Percentiles rank a stretch among this genome's conserved stretches.
Evolutionary conservation across 2,113 vertebrate species (phyloP).

Genomic region (Paramisgurnus dabryanus): DNA sequence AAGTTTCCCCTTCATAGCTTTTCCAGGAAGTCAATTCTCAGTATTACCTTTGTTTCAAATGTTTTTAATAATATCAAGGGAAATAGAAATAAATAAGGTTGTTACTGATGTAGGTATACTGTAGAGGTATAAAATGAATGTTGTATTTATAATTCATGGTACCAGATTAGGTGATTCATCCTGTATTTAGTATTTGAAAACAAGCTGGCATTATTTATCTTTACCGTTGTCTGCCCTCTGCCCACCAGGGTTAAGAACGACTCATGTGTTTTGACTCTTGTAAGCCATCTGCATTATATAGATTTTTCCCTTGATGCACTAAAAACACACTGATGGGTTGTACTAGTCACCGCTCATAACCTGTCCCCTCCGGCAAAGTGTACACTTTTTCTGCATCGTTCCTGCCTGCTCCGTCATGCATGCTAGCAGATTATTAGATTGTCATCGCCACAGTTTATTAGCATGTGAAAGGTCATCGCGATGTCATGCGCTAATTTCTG

Average conservation of each 20-base stretch:
- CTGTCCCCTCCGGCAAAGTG: not conserved
- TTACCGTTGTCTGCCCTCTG: not conserved
- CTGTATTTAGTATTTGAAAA: not conserved
- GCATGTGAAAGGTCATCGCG: slow-evolving; percentile 15
- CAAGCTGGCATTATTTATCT: not conserved
- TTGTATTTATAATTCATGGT: too few species aligned
- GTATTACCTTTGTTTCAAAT: too few species aligned
- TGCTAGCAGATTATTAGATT: not conserved
- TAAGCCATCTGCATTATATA: not conserved
- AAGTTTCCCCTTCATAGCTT: too few species aligned
- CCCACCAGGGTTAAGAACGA: not conserved
- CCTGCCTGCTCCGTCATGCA: slow-evolving; percentile 2
- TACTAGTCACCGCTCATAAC: not conserved
- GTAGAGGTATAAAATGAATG: too few species aligned
- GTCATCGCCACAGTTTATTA: slow-evolving; percentile 1
- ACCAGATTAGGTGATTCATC: not conserved
- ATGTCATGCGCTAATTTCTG: slow-evolving; percentile 9
- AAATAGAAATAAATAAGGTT: too few species aligned
- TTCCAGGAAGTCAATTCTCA: too few species aligned
- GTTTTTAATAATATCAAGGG: too few species aligned
- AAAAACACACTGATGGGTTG: not conserved
- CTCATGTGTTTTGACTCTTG: slow-evolving; percentile 1
- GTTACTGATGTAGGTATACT: too few species aligned
- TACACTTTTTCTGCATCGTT: not conserved
- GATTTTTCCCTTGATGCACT: not conserved